phyloP scores from a whole-genome alignment of 1,140 invertebrate species.

The Camponotus vicinus region DNA sequence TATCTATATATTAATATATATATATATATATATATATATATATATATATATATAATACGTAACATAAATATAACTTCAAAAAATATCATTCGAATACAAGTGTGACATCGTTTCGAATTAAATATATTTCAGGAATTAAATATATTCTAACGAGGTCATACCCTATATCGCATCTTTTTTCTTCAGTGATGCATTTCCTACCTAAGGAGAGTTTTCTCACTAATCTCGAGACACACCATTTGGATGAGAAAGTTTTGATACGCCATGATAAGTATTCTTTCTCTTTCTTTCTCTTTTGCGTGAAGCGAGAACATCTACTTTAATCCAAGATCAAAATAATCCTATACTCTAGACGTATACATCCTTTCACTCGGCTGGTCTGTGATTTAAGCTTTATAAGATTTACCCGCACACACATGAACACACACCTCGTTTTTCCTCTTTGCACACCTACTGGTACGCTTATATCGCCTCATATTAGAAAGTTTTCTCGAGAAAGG shows the following conservation, averaged over 20 bases:
- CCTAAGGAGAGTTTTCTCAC: not conserved
- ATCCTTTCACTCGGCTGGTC: not conserved
- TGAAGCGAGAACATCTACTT: not conserved
- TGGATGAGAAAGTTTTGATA: not conserved
- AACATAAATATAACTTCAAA: not conserved
- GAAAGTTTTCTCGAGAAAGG: constrained; percentile 30
- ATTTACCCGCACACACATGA: not conserved
- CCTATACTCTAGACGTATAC: not conserved
- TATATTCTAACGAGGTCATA: not conserved
- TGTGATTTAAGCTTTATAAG: constrained; percentile 46
- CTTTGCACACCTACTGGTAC: not conserved
- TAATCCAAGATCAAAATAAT: constrained; percentile 48
- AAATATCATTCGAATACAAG: not conserved
- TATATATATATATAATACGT: too few species aligned
- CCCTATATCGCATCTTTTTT: not conserved
- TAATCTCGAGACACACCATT: not conserved
- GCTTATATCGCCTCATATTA: constrained; percentile 30
- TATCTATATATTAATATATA: not conserved
- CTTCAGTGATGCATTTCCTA: not conserved
- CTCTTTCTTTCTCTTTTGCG: too few species aligned
- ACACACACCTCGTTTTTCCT: not conserved
- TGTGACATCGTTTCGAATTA: constrained; percentile 16
- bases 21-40: too few species aligned
- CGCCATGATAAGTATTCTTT: not conserved
- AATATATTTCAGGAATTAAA: not conserved